Conservation (phyloP, 2,888 invertebrate species). For the Axea sp. region DNA sequence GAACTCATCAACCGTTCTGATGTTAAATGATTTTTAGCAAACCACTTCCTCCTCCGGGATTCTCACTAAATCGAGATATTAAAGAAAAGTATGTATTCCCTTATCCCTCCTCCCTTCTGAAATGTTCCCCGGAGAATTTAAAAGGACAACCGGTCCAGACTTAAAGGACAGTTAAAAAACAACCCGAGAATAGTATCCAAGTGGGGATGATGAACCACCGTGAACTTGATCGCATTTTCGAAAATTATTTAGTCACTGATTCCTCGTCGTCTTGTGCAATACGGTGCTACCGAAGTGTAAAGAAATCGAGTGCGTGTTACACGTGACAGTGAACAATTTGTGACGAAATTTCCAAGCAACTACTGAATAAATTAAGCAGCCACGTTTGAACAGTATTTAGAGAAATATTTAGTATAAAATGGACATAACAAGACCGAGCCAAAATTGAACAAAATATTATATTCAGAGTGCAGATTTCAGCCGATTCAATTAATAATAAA, state of each 20-base stretch:
- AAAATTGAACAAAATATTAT: background rate
- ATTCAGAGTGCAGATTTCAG: constrained; percentile 4
- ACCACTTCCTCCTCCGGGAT: constrained; percentile 29
- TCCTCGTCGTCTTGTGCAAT: constrained; percentile 65
- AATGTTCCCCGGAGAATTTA: constrained; percentile 41
- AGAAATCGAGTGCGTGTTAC: constrained; percentile 33
- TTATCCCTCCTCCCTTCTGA: constrained; percentile 27
- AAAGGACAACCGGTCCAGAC: constrained; percentile 64
- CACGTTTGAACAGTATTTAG: constrained; percentile 15
- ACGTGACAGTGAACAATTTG: constrained; percentile 39
- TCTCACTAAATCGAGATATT: constrained; percentile 31
- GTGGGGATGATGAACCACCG: constrained; percentile 57
- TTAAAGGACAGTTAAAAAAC: constrained; percentile 61
- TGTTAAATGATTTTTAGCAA: too few species aligned
- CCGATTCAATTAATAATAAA: background rate
- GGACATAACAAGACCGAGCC: background rate
- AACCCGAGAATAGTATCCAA: background rate
- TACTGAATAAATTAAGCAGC: background rate
- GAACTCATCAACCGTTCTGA: too few species aligned
- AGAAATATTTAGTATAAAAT: background rate
- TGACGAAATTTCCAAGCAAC: constrained; percentile 37
- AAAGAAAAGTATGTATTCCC: constrained; percentile 10
- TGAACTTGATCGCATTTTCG: constrained; percentile 49
- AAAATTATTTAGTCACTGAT: constrained; percentile 65
- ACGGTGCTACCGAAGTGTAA: constrained; percentile 38